Percentiles rank a stretch among this genome's conserved stretches.
Conservation (phyloP, 2,888 invertebrate species). For the Drosophila yooni region DNA sequence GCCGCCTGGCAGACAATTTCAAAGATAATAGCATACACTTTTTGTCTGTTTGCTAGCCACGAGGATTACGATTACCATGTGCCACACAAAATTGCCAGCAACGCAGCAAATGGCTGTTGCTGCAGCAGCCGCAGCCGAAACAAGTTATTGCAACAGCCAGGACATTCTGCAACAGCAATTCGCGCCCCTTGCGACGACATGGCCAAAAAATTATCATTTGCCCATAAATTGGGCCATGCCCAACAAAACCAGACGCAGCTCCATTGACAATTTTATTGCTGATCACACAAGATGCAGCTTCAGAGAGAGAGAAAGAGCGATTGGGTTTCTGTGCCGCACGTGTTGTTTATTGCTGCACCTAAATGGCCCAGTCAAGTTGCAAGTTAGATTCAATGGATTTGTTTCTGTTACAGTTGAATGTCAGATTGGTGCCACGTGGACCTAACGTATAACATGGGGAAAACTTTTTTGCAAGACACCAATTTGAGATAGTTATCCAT, state of each 20-base stretch:
- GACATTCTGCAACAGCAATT: conserved; percentile 54
- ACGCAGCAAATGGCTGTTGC: conserved; percentile 51
- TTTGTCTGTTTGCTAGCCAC: conserved; percentile 46
- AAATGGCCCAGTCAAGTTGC: not conserved
- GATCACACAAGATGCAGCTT: conserved; percentile 2
- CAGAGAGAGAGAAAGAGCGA: not conserved
- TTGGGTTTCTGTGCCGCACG: not conserved
- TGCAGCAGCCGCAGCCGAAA: conserved; percentile 34
- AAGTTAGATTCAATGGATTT: not conserved
- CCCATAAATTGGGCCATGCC: conserved; percentile 66
- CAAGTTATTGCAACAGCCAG: conserved; percentile 64
- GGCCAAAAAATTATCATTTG: conserved; percentile 66
- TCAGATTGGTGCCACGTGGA: not conserved
- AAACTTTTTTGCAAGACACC: not conserved
- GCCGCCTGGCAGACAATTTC: conserved; percentile 83
- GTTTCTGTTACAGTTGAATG: not conserved
- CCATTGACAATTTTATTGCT: not conserved
- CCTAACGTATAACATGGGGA: not conserved
- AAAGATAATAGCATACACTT: conserved; percentile 77
- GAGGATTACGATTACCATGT: conserved; percentile 67
- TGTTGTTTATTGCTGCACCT: not conserved
- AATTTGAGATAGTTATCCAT: too few relatives aligned
- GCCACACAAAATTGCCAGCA: conserved; percentile 56
- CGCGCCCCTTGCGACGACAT: conserved; percentile 60
- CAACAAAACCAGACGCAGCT: conserved; percentile 27